Evolutionary conservation across 2,888 invertebrate species (phyloP).

Genomic region (Cephus rjabovi): DNA sequence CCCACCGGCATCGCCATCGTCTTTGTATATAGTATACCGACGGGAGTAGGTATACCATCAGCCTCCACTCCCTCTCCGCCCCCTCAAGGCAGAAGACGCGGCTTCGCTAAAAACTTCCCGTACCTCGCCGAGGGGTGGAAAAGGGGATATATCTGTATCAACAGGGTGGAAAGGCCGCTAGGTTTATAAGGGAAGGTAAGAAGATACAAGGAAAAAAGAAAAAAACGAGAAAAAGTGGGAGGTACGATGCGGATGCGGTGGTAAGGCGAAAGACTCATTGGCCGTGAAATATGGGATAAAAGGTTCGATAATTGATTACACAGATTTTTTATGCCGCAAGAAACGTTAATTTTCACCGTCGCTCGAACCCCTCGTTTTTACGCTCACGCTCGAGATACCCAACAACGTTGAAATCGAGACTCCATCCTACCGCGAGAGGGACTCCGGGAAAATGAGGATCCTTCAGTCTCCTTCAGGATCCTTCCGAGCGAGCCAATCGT

Average conservation of each 20-base stretch:
- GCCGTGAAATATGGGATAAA: constrained; percentile 63
- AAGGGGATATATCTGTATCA: neutral
- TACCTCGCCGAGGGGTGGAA: neutral
- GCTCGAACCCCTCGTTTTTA: constrained; percentile 31
- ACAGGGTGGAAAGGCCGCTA: neutral
- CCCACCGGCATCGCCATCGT: constrained; percentile 14
- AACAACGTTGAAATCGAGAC: neutral
- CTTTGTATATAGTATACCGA: neutral
- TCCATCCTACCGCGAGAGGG: neutral
- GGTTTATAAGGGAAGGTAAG: neutral
- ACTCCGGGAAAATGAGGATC: neutral
- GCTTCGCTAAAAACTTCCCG: neutral
- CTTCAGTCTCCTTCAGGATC: neutral
- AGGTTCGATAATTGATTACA: constrained; percentile 65
- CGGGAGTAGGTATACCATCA: neutral
- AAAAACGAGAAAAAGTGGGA: constrained; percentile 39
- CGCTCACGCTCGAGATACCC: constrained; percentile 7
- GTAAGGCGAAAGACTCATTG: constrained; percentile 51
- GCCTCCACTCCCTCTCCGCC: neutral
- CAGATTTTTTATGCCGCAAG: constrained; percentile 65
- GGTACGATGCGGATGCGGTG: constrained; percentile 33
- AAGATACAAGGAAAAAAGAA: constrained; percentile 20
- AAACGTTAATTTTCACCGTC: constrained; percentile 61
- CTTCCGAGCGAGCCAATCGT: neutral
- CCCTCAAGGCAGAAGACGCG: neutral